Percentiles rank a stretch among this genome's conserved stretches.
Conservation (phyloP, 2,888 invertebrate species). For the Tenodera sinensis region DNA sequence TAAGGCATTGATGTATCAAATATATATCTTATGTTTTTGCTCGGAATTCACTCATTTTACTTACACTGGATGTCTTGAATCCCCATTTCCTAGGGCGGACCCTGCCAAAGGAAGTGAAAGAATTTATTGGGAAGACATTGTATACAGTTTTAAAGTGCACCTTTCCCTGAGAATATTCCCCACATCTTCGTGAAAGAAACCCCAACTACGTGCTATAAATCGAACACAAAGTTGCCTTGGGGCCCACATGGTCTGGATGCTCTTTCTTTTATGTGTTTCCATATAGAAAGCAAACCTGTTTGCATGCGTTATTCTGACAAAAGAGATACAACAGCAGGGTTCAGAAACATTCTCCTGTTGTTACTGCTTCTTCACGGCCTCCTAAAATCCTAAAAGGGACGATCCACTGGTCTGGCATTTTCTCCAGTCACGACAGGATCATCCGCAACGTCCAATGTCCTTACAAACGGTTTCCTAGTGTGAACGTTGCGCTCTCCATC, state of each 20-base stretch:
- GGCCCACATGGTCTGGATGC: background rate
- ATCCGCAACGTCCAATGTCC: background rate
- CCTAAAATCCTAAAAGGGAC: background rate
- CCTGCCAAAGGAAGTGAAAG: background rate
- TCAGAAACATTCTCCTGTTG: background rate
- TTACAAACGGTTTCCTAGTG: background rate
- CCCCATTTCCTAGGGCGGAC: background rate
- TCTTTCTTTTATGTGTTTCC: background rate
- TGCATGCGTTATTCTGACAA: background rate
- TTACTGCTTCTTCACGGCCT: background rate
- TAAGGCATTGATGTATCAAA: no score
- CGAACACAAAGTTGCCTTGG: background rate
- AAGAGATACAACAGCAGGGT: background rate
- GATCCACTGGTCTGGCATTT: background rate
- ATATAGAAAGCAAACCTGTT: background rate
- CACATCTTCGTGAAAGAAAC: background rate
- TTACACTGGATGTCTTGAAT: background rate
- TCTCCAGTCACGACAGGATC: background rate
- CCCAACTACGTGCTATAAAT: background rate
- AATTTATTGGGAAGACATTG: background rate
- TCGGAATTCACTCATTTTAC: background rate
- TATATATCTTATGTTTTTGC: background rate
- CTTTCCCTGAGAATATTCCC: background rate
- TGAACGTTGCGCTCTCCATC: background rate
- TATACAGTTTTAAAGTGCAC: background rate